phyloP scores from a whole-genome alignment of 2,113 vertebrate species.

The Grallaria varia region DNA sequence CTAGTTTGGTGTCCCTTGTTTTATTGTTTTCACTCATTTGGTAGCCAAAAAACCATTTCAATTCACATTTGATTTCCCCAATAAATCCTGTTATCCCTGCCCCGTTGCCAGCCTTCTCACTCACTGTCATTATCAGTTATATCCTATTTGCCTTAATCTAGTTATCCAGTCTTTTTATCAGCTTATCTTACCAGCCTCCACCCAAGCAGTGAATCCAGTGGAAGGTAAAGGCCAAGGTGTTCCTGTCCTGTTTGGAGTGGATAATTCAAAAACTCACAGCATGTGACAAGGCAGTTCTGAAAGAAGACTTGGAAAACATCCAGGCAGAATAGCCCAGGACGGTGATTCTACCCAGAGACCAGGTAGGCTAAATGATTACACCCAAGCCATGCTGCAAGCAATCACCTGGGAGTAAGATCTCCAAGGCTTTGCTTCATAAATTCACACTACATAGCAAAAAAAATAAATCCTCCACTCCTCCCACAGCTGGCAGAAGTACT shows the following conservation, averaged over 20 bases:
- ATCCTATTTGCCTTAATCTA: slow-evolving; percentile 59
- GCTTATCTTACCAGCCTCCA: not conserved
- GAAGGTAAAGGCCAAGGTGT: not conserved
- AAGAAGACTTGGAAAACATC: not conserved
- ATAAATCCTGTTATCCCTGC: slow-evolving; percentile 56
- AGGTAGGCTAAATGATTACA: not conserved
- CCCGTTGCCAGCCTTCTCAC: slow-evolving; percentile 22
- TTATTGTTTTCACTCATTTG: not conserved
- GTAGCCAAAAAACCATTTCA: not conserved
- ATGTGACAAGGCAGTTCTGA: not conserved
- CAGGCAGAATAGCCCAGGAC: not conserved
- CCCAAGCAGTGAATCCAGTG: not conserved
- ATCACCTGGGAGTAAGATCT: not conserved
- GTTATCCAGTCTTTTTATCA: slow-evolving; percentile 45
- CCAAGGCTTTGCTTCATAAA: not conserved
- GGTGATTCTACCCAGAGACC: not conserved
- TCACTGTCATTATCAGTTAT: slow-evolving; percentile 40
- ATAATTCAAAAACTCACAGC: not conserved
- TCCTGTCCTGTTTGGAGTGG: not conserved
- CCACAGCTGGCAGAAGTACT: not conserved
- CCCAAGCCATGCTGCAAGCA: not conserved
- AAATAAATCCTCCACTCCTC: not conserved
- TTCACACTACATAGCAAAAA: not conserved
- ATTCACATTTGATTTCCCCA: slow-evolving; percentile 6
- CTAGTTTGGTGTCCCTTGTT: not conserved